Percentiles rank a stretch among this genome's conserved stretches.
These are phyloP conservation scores for Buathra laborator DNA, from an alignment of 2,888 invertebrate species.

Conservation along the genomic window DNA sequence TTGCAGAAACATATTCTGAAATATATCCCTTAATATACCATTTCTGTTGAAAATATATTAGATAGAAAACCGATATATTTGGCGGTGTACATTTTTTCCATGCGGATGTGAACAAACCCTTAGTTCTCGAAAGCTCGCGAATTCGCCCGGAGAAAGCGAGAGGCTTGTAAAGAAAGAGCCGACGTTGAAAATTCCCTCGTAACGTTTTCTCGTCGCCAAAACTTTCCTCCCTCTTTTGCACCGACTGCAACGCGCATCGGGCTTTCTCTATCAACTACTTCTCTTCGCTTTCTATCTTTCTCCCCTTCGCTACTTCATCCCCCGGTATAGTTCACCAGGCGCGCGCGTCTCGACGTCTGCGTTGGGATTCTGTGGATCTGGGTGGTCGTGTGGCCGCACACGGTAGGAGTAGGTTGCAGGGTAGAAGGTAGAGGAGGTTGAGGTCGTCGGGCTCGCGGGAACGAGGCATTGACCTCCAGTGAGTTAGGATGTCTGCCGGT, in stretches of 20 bases:
- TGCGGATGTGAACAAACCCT: slow-evolving; percentile 17
- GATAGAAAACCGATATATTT: background rate
- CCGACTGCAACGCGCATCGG: slow-evolving; percentile 20
- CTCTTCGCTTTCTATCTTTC: slow-evolving; percentile 74
- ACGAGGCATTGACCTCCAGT: slow-evolving; percentile 88
- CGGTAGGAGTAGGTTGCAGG: slow-evolving; percentile 60
- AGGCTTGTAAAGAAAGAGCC: slow-evolving; percentile 57
- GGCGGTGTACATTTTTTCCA: background rate
- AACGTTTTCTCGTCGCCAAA: slow-evolving; percentile 55
- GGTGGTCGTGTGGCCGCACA: slow-evolving; percentile 62
- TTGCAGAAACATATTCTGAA: too few relatives aligned
- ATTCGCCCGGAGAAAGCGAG: slow-evolving; percentile 69
- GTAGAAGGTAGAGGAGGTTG: slow-evolving; percentile 81
- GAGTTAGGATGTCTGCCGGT: slow-evolving; percentile 87
- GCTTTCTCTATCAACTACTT: slow-evolving; percentile 56
- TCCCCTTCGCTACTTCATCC: slow-evolving; percentile 76
- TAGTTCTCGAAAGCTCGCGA: slow-evolving; percentile 66
- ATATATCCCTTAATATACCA: background rate
- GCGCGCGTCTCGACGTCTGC: slow-evolving; percentile 70
- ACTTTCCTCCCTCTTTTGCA: slow-evolving; percentile 36
- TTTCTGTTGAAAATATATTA: background rate
- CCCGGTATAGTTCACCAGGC: slow-evolving; percentile 71
- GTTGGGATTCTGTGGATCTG: slow-evolving; percentile 75
- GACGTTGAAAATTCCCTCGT: slow-evolving; percentile 21
- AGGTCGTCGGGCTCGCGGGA: slow-evolving; percentile 86